Conservation (phyloP, 2,113 vertebrate genomes). For the Uria aalge region DNA sequence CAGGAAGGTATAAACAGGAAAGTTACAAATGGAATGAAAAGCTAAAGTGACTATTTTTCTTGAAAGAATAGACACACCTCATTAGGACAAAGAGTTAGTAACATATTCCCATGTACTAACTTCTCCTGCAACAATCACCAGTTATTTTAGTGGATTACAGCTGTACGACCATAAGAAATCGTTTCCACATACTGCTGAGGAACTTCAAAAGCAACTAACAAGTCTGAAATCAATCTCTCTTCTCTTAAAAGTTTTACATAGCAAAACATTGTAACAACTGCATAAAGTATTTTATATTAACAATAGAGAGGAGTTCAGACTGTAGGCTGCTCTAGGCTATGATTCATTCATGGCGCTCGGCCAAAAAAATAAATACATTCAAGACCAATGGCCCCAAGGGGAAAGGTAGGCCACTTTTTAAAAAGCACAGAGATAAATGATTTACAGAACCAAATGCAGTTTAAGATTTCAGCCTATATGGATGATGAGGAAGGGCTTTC, state of each 20-base stretch:
- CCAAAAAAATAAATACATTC: constrained; percentile 58
- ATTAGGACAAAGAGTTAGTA: neutral
- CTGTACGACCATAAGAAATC: neutral
- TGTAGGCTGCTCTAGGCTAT: constrained; percentile 15
- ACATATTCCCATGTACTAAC: neutral
- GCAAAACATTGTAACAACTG: neutral
- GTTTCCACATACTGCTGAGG: constrained; percentile 7
- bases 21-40: neutral
- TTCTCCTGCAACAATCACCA: neutral
- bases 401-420: constrained; percentile 29
- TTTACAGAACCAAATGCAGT: constrained; percentile 43
- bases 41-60: neutral
- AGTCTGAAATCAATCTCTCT: constrained; percentile 48
- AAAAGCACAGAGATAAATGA: constrained; percentile 53
- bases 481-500: constrained; percentile 5
- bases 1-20: neutral
- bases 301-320: constrained; percentile 19
- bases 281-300: neutral
- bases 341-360: constrained; percentile 52
- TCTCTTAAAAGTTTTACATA: constrained; percentile 33
- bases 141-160: constrained; percentile 1
- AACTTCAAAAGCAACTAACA: constrained; percentile 47
- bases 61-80: constrained; percentile 3
- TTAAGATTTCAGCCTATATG: constrained; percentile 6
- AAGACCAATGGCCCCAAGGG: constrained; percentile 45